phyloP scores from a whole-genome alignment of 2,113 vertebrate genomes.

The Rhinoderma darwinii region DNA sequence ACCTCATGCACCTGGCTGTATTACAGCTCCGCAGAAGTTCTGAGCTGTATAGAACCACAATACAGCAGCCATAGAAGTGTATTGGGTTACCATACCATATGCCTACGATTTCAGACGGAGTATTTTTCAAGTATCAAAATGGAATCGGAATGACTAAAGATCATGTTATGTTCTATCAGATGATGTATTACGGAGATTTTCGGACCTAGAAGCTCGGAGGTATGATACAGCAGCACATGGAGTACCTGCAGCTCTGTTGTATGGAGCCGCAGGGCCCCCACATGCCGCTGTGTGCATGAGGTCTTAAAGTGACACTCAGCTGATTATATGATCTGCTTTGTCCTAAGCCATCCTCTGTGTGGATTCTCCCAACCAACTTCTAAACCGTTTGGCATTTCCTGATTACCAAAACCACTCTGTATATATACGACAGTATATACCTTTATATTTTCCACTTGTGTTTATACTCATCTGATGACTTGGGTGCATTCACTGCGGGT shows the following conservation, averaged over 20 bases:
- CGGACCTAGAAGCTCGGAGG: too few species aligned
- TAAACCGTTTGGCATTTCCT: not conserved
- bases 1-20: not conserved
- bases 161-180: not conserved
- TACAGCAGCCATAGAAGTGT: not conserved
- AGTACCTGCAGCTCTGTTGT: too few species aligned
- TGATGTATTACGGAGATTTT: not conserved
- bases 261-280: too few species aligned
- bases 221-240: too few species aligned
- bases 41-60: too few species aligned
- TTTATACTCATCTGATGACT: not conserved
- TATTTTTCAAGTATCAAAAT: too few species aligned
- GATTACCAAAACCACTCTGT: not conserved
- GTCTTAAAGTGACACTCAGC: not conserved
- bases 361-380: not conserved
- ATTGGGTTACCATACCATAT: too few species aligned
- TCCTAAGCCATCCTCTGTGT: not conserved
- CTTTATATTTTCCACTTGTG: not conserved
- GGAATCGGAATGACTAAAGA: too few species aligned
- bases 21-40: not conserved
- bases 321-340: not conserved
- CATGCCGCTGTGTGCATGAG: not conserved
- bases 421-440: not conserved
- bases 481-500: not conserved
- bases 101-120: too few species aligned